phyloP scores from a whole-genome alignment of 2,113 vertebrate species.

The Aleadryas rufinucha region DNA sequence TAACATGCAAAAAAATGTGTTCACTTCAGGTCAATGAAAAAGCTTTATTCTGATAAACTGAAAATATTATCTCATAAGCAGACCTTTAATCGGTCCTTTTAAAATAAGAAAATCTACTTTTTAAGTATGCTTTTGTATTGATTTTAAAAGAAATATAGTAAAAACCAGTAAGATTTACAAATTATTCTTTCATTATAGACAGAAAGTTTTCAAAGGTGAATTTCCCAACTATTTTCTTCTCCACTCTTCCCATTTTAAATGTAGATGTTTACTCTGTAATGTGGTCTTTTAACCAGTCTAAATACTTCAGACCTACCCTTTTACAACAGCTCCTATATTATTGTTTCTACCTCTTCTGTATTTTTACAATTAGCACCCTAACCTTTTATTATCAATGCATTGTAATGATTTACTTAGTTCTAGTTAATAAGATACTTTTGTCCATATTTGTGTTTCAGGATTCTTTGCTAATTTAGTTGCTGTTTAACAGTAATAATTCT shows the following conservation, averaged over 20 bases:
- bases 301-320: neutral
- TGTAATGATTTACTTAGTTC: slow-evolving; percentile 32
- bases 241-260: neutral
- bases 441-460: neutral
- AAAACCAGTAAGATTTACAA: neutral
- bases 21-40: neutral
- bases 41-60: neutral
- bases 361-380: neutral
- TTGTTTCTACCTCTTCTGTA: neutral
- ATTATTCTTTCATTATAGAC: neutral
- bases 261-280: neutral
- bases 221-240: neutral
- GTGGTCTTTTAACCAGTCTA: neutral
- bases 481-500: neutral
- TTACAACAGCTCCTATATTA: neutral
- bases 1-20: fast-evolving
- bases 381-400: neutral
- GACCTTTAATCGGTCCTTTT: neutral
- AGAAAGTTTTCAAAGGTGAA: neutral
- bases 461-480: neutral
- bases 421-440: slow-evolving; percentile 12
- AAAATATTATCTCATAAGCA: neutral
- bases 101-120: neutral
- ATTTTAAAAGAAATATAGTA: neutral
- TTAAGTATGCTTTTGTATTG: neutral